These are phyloP conservation scores for Spilogale gracilis DNA, from an alignment of 2,113 vertebrate species.

Conservation along the genomic window DNA sequence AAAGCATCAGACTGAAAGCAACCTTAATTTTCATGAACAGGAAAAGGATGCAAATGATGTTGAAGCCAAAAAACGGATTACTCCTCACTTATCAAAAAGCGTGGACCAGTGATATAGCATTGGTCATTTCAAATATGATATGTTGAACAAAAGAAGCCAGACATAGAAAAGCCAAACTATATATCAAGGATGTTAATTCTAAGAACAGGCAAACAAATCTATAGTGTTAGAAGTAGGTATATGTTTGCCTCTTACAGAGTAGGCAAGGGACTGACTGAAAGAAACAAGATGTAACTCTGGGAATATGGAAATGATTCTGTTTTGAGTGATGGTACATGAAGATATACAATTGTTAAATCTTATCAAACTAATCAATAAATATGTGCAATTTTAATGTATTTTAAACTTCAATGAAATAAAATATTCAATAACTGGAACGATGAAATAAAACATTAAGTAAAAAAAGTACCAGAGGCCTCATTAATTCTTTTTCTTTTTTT, in stretches of 20 bases:
- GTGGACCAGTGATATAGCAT: background rate
- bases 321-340: background rate
- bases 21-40: background rate
- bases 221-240: background rate
- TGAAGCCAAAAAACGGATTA: background rate
- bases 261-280: background rate
- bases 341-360: background rate
- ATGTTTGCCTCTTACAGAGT: background rate
- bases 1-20: background rate
- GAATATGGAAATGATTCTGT: background rate
- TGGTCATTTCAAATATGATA: background rate
- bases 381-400: background rate
- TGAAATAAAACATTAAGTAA: background rate
- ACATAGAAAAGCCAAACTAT: background rate
- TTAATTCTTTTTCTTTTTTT: background rate
- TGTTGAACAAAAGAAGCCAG: background rate
- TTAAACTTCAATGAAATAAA: background rate
- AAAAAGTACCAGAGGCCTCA: background rate
- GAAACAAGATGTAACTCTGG: background rate
- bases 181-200: background rate
- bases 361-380: background rate
- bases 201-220: background rate
- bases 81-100: background rate
- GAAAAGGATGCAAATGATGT: background rate
- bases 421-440: background rate